Conservation (phyloP, 2,797 vertebrate genomes). For the Oreochromis grahami region DNA sequence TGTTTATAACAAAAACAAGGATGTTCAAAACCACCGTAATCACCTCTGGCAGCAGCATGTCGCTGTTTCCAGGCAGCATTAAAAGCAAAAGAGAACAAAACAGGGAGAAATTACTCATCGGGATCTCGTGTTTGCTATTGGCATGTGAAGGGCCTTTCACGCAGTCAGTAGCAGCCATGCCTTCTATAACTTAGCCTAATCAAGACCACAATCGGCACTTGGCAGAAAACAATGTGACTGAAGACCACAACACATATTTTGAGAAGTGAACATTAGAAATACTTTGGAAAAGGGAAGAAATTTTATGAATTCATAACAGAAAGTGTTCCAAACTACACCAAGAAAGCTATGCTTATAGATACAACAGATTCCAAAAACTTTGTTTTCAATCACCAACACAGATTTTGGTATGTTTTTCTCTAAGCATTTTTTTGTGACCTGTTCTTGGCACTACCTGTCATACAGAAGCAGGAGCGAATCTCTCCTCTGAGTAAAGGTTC, state of each 20-base stretch:
- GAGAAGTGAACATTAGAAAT: neutral
- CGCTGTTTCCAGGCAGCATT: constrained; percentile 15
- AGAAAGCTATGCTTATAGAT: neutral
- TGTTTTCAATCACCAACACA: neutral
- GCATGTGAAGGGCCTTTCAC: neutral
- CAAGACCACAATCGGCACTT: neutral
- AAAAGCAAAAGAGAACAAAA: constrained; percentile 16
- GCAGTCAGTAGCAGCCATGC: neutral
- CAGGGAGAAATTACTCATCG: constrained; percentile 29
- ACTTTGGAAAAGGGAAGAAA: neutral
- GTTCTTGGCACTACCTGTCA: constrained; percentile 83
- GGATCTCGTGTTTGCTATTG: neutral
- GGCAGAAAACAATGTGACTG: neutral
- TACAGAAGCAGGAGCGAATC: constrained; percentile 93
- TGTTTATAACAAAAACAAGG: constrained; percentile 8
- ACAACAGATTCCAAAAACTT: neutral
- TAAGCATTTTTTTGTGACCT: neutral
- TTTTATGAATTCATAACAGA: neutral
- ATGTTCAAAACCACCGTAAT: constrained; percentile 30
- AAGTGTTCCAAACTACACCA: neutral
- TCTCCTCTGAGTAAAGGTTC: constrained; percentile 88
- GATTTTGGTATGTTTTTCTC: neutral
- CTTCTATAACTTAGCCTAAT: neutral
- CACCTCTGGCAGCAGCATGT: constrained; percentile 6
- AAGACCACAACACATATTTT: neutral